Evolutionary conservation across 2,113 vertebrate genomes (phyloP).

Genomic region (Stegostoma tigrinum): DNA sequence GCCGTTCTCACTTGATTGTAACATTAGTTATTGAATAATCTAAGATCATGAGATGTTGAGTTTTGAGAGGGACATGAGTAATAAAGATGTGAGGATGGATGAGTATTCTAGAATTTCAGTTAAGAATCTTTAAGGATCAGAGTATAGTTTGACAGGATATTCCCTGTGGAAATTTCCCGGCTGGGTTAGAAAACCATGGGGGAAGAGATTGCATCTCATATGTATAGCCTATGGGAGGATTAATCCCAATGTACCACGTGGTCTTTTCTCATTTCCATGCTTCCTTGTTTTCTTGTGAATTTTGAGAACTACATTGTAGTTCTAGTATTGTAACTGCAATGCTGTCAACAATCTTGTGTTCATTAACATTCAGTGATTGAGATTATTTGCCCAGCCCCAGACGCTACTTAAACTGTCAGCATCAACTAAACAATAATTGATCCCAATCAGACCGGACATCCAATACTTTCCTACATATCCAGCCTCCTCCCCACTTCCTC

Average conservation of each 20-base stretch:
- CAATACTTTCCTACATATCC: neutral
- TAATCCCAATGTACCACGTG: neutral
- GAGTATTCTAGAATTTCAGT: neutral
- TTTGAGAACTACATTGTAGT: neutral
- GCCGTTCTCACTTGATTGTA: too few relatives aligned
- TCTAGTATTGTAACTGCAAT: neutral
- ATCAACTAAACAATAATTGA: neutral
- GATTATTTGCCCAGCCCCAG: conserved; percentile 19
- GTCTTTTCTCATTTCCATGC: neutral
- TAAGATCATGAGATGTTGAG: neutral
- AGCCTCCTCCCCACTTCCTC: neutral
- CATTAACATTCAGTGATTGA: conserved; percentile 14
- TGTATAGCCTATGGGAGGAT: neutral
- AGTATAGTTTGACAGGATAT: neutral
- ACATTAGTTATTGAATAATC: too few relatives aligned
- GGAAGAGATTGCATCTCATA: neutral
- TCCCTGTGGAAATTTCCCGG: neutral
- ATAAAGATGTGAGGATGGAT: neutral
- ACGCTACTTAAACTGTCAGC: neutral
- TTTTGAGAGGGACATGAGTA: neutral
- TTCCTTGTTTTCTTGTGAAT: conserved; percentile 13
- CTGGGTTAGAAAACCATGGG: neutral
- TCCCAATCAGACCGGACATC: conserved; percentile 20
- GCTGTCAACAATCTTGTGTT: conserved; percentile 28
- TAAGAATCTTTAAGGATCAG: neutral